Evolutionary conservation across 2,797 vertebrate genomes (phyloP), one percentile per base, ranked within the genome.

Genomic region (Arctocebus calabarensis): DNA sequence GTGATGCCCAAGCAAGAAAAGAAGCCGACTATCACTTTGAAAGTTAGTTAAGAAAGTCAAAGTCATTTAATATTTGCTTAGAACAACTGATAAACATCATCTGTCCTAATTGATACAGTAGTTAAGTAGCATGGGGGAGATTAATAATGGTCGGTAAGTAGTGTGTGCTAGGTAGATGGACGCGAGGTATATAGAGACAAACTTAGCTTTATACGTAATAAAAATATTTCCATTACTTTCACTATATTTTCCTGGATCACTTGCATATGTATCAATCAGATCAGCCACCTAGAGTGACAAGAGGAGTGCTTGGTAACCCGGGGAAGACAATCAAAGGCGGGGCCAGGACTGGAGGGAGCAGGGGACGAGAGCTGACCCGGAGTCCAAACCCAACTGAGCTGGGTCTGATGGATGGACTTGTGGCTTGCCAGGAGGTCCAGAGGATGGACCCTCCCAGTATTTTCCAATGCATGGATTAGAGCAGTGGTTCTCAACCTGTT

Each of bases 391-490:
- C 5, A 23, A 0, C 3, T 48, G 12, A 62, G 7, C 0, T 1
- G 3, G 81, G 27, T 11, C 7, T 12, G 11, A n/a, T 3, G 19
- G 59, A 70, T 9, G 1, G 10, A 19, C 1, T 0, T 16, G 7
- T 12, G 4, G 3, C 5, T 59, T 43, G 10, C 25, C 11, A 27
- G 12, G 12, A 81, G 20, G 77, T 34, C 79, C 37, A 70, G 2
- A 7, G 75, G n/a, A 52, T 81, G 19, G 2, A 40, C 3, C 1
- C 45, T n/a, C 6, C 20, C 3, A 55, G 23, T 19, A 37, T 0
- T 81, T 29, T 40, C 40, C 3, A 40, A 40, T 40, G 3, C 40
- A 40, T 40, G 5, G 40, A 40, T 5, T 40, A 40, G 40, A 40
- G 40, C 40, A 40, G 40, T 40, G 40, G 40, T 40, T 5, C 40